Conservation (phyloP, 2,888 invertebrate genomes). For the Scrobipalpa atriplicella region DNA sequence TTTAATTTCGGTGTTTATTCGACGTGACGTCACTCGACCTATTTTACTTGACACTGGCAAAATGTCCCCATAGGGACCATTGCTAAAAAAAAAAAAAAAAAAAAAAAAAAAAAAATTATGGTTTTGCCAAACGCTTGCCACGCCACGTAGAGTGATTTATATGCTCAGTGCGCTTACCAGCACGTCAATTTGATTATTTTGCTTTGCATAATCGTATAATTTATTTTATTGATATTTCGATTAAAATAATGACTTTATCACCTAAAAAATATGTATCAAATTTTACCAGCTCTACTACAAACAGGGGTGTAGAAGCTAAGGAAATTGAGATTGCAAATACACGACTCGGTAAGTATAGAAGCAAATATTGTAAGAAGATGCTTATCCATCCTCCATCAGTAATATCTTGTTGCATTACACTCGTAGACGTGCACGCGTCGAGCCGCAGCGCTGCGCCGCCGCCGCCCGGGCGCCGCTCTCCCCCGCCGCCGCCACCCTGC, state of each 20-base stretch:
- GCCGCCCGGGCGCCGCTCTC: conserved; percentile 31
- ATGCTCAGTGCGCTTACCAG: no score
- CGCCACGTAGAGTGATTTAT: no score
- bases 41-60: no score
- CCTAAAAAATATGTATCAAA: conserved; percentile 32
- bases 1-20: no score
- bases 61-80: no score
- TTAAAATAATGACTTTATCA: conserved; percentile 21
- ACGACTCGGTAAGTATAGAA: conserved; percentile 31
- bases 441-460: conserved; percentile 26
- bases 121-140: no score
- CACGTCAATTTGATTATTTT: no score
- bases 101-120: no score
- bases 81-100: no score
- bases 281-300: conserved; percentile 34
- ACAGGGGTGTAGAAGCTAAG: conserved; percentile 40
- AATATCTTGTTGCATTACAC: background rate
- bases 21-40: no score
- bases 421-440: conserved; percentile 18
- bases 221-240: background rate
- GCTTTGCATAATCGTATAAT: background rate
- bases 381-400: background rate
- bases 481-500: conserved; percentile 31
- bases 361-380: background rate
- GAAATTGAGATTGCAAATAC: conserved; percentile 39